Percentiles rank a stretch among this genome's conserved stretches.
These are phyloP conservation scores for Batillaria attramentaria DNA, from an alignment of 1,140 invertebrate species.

Conservation along the genomic window DNA sequence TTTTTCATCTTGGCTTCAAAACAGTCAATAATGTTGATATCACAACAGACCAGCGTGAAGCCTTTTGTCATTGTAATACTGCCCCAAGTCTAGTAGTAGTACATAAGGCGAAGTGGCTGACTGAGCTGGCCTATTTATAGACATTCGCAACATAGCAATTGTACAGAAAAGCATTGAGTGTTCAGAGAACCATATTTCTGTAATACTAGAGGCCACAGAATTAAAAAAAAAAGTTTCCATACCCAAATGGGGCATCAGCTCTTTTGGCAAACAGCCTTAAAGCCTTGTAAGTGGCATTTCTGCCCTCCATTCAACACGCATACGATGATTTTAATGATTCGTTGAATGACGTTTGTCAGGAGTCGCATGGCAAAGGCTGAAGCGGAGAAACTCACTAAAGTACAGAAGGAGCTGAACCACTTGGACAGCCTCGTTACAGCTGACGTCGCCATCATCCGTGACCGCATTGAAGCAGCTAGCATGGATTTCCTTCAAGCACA, in stretches of 20 bases:
- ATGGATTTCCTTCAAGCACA: constrained; percentile 77
- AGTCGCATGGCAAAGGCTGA: constrained; percentile 82
- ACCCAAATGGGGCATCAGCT: not conserved
- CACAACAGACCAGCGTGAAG: no score
- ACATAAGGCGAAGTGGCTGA: no score
- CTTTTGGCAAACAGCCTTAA: not conserved
- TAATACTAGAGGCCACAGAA: no score
- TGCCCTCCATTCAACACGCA: not conserved
- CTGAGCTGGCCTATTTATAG: no score
- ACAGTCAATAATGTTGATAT: no score
- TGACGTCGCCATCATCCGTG: constrained; percentile 82
- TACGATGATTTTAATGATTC: not conserved
- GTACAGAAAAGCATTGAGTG: no score
- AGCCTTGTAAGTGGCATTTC: not conserved
- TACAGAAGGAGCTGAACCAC: constrained; percentile 81
- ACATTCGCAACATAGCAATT: no score
- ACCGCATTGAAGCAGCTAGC: constrained; percentile 84
- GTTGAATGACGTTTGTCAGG: constrained; percentile 66
- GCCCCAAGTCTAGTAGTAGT: no score
- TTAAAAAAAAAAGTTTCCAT: no score
- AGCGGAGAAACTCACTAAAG: constrained; percentile 79
- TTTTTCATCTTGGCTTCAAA: no score
- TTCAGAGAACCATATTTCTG: no score
- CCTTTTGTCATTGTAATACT: no score
- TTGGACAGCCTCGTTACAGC: constrained; percentile 77